Percentiles rank a stretch among this genome's conserved stretches.
These are phyloP conservation scores for Bombyx huttoni DNA, from an alignment of 2,888 invertebrate genomes.

Conservation along the genomic window DNA sequence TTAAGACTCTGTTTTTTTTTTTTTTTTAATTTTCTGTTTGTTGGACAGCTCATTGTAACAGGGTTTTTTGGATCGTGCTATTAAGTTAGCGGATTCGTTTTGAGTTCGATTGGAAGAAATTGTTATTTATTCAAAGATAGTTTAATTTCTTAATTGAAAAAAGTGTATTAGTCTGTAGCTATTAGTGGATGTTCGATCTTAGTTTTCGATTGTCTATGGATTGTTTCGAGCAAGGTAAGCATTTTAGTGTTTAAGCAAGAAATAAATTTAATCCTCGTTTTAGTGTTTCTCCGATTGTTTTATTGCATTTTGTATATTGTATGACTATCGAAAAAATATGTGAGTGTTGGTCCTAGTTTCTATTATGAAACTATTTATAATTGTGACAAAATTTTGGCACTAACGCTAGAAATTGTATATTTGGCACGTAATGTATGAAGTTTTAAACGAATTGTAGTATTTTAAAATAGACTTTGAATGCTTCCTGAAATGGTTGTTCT, in stretches of 20 bases:
- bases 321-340: slow-evolving; percentile 1
- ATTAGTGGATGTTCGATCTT: slow-evolving; percentile 2
- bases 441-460: too few species aligned
- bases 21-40: slow-evolving; percentile 9
- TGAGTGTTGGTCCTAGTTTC: not conserved
- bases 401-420: slow-evolving; percentile 1
- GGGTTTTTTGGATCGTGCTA: slow-evolving; percentile 9
- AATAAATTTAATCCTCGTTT: slow-evolving; percentile 7
- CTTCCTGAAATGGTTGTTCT: too few species aligned
- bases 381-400: slow-evolving; percentile 5
- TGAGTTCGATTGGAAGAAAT: too few species aligned
- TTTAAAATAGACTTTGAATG: too few species aligned
- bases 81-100: too few species aligned
- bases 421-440: slow-evolving; percentile 5
- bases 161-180: not conserved
- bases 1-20: slow-evolving; percentile 23
- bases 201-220: slow-evolving; percentile 18
- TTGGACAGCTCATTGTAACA: slow-evolving; percentile 27
- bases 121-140: slow-evolving; percentile 11
- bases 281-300: not conserved
- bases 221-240: slow-evolving; percentile 36
- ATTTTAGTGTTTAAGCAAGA: slow-evolving; percentile 4
- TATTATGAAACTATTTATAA: slow-evolving; percentile 2
- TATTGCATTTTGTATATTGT: slow-evolving; percentile 8
- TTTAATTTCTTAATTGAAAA: slow-evolving; percentile 5